These are phyloP conservation scores for Pituophis catenifer DNA, from an alignment of 2,113 vertebrate genomes.

Conservation along the genomic window DNA sequence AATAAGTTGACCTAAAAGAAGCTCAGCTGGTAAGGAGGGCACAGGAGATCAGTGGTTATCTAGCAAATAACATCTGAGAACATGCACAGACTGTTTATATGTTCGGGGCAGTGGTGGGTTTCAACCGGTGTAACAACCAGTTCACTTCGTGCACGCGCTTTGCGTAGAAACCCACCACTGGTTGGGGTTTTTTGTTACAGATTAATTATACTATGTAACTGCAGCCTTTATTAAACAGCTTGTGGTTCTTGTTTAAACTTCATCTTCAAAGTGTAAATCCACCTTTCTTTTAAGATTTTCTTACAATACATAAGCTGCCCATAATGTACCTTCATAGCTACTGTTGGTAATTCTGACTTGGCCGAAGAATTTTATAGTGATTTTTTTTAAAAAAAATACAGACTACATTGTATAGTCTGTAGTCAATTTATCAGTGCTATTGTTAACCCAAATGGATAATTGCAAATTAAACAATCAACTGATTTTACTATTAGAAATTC, in stretches of 20 bases:
- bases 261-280: constrained; percentile 4
- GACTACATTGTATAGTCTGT: not conserved
- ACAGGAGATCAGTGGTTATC: not conserved
- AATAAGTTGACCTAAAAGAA: not conserved
- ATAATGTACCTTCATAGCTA: not conserved
- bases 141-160: no score
- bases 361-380: not conserved
- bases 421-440: not conserved
- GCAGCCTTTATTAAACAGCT: not conserved
- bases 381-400: not conserved
- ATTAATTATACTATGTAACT: not conserved
- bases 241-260: not conserved
- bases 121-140: no score
- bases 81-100: not conserved
- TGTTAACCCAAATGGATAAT: not conserved
- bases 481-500: not conserved
- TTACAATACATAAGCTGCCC: not conserved
- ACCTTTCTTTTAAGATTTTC: not conserved
- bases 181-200: not conserved
- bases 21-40: not conserved
- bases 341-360: not conserved
- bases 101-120: not conserved
- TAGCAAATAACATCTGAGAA: not conserved
- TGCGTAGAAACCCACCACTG: no score
- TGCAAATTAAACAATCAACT: not conserved